Evolutionary conservation across 2,888 invertebrate genomes (phyloP).

Genomic region (Biston betularia): DNA sequence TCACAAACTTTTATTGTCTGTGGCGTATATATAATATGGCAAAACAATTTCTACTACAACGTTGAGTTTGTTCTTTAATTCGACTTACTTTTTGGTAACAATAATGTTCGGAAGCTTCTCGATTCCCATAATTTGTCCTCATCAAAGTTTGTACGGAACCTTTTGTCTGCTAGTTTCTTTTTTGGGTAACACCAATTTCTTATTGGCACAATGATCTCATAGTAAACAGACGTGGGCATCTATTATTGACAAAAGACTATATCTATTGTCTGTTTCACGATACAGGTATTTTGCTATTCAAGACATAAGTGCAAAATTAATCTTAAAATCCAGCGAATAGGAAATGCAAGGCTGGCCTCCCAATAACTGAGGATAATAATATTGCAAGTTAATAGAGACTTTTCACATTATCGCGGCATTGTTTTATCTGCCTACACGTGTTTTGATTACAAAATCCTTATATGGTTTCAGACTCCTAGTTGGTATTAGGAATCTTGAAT

Average conservation of each 20-base stretch:
- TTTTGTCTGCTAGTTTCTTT: too few relatives aligned
- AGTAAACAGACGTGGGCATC: not conserved
- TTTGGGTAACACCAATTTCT: not conserved
- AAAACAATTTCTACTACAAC: too few relatives aligned
- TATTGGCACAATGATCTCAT: not conserved
- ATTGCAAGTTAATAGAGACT: constrained; percentile 25
- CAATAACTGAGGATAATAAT: constrained; percentile 21
- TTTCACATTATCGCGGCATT: constrained; percentile 24
- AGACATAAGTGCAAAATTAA: not conserved
- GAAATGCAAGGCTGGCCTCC: constrained; percentile 2
- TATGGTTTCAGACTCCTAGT: constrained; percentile 13
- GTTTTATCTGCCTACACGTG: constrained; percentile 31
- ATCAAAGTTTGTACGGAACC: too few relatives aligned
- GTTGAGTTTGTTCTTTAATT: too few relatives aligned
- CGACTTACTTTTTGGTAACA: too few relatives aligned
- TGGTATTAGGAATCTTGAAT: constrained; percentile 10
- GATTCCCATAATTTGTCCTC: too few relatives aligned
- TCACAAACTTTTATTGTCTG: too few relatives aligned
- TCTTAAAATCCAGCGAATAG: not conserved
- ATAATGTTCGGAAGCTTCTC: too few relatives aligned
- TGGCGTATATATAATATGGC: too few relatives aligned
- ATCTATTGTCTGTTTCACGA: not conserved
- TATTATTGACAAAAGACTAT: not conserved
- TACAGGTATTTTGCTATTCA: not conserved
- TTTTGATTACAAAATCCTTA: constrained; percentile 29